These are phyloP conservation scores for Ptilonorhynchus violaceus DNA, from an alignment of 2,113 vertebrate genomes.

Conservation along the genomic window DNA sequence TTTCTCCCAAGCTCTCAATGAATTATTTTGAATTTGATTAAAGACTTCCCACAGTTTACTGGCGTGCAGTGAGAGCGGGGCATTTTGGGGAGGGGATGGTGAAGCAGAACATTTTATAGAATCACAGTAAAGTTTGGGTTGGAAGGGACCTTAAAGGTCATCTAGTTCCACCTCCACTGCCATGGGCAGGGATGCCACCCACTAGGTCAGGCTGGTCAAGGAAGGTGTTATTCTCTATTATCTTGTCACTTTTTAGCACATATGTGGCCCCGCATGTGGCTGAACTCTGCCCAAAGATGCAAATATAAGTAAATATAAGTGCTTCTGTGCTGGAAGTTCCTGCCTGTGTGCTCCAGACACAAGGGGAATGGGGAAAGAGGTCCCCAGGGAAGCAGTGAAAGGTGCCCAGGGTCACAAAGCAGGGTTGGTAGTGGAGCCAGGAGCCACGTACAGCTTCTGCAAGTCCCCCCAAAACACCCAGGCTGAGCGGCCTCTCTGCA, in stretches of 20 bases:
- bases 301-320: not conserved
- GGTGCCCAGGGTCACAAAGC: not conserved
- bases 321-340: not conserved
- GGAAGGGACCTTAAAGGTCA: not conserved
- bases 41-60: not conserved
- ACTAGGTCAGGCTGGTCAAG: not conserved
- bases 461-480: not conserved
- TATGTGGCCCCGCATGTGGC: rapidly evolving
- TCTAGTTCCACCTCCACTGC: not conserved
- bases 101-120: not conserved
- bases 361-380: not conserved
- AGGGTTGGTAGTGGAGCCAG: not conserved
- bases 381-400: not conserved
- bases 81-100: not conserved
- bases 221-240: not conserved
- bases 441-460: not conserved
- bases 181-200: not conserved
- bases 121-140: not conserved
- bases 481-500: not conserved
- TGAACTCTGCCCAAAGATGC: not conserved
- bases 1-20: not conserved
- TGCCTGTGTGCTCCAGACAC: not conserved
- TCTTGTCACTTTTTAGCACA: not conserved
- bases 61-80: not conserved
- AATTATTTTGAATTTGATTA: not conserved